Conservation (phyloP, 2,797 vertebrate species). For the Uromys caudimaculatus region DNA sequence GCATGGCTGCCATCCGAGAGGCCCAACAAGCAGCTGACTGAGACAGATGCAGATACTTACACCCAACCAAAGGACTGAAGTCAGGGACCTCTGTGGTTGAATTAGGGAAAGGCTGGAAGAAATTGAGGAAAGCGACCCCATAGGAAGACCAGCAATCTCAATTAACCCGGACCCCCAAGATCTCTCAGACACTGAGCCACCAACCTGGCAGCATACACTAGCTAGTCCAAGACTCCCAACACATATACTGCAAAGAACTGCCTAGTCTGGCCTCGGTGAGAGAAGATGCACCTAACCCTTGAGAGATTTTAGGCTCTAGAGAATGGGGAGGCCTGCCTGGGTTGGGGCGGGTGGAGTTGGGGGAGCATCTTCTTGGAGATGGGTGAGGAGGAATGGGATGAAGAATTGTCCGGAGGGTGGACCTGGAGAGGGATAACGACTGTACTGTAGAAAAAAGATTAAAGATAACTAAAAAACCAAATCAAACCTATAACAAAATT, state of each 20-base stretch:
- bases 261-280: not conserved
- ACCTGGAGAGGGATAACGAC: not conserved
- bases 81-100: not conserved
- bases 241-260: not conserved
- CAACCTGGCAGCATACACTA: not conserved
- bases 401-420: not conserved
- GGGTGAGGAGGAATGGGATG: not conserved
- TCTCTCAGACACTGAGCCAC: not conserved
- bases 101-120: not conserved
- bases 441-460: not conserved
- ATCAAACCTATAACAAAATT: not conserved
- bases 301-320: not conserved
- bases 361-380: too few species aligned
- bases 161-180: not conserved
- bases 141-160: not conserved
- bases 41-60: too few species aligned
- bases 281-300: not conserved
- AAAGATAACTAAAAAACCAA: not conserved
- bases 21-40: too few species aligned
- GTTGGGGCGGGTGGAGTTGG: too few species aligned
- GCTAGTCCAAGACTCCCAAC: rapidly evolving
- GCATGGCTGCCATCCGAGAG: too few species aligned
- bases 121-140: not conserved
- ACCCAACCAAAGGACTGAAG: not conserved
- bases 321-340: not conserved